Evolutionary conservation across 2,797 vertebrate species (phyloP), one percentile per base, ranked within the genome.

Genomic region (Varecia variegata): DNA sequence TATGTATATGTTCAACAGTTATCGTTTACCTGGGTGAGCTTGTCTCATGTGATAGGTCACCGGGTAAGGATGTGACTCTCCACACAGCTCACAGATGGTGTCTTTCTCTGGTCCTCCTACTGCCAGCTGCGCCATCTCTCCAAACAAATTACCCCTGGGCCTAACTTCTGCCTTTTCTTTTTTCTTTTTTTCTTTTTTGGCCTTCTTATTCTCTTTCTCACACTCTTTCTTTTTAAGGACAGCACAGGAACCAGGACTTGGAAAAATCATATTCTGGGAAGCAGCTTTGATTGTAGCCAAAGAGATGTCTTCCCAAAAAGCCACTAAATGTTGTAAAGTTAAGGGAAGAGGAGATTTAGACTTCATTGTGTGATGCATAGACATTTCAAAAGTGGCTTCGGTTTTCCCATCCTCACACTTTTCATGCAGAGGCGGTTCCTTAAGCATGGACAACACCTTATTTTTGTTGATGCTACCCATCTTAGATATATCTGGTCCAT

Each of bases 391-490:
- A 52, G 98, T 98, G 81, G 98, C 97, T 73, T 99, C 99, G 4
- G 97, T 98, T 98, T 99, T 99, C 56, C 99, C 99, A 90, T 99
- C 99, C 96, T 99, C 99, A 62, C 99, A 99, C 96, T 99, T 99
- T 96, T 99, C 99, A 88, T 99, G 99, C 91, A 99, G 98, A 1
- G 99, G 99, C 12, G 99, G 99, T 80, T 99, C 99, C 97, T 99
- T 99, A 65, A 99, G 98, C 99, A 99, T 99, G 10, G 99, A 99
- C 5, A 99, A 98, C 25, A 99, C 99, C 97, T 99, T 99, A 94
- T 99, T 99, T 98, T 99, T 99, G 98, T 99, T 99, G 98, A 99
- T 99, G 98, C 99, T 99, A 79, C 99, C 99, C 99, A 99, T 99
- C 98, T 99, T 99, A 86, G 99, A 99, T 98, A 99, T 99, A 98